These are phyloP conservation scores for Arion vulgaris DNA, from an alignment of 1,140 invertebrate species.

Conservation along the genomic window DNA sequence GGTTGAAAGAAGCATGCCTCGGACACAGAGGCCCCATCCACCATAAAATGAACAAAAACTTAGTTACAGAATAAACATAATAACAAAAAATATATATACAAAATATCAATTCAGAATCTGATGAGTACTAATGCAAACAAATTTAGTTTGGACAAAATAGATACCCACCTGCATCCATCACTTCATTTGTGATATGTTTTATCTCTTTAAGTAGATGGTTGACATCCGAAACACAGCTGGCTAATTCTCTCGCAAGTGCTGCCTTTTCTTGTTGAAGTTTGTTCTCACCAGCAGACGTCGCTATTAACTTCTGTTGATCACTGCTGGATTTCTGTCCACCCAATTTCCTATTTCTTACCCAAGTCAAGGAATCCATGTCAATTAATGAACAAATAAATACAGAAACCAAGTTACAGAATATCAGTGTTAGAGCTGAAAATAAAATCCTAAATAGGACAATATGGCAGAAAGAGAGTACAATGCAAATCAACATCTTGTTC, in stretches of 20 bases:
- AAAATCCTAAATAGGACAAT: neutral
- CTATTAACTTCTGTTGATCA: neutral
- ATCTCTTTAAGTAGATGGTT: neutral
- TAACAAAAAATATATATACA: no score
- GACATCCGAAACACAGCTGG: neutral
- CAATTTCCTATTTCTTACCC: neutral
- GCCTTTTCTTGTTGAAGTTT: neutral
- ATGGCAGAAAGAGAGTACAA: no score
- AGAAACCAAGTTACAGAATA: neutral
- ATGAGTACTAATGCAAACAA: no score
- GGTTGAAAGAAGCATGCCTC: no score
- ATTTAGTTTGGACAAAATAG: no score
- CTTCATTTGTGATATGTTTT: neutral
- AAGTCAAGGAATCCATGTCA: neutral
- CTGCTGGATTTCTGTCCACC: neutral
- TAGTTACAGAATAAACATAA: no score
- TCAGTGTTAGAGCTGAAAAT: neutral
- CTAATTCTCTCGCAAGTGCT: neutral
- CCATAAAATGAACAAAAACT: no score
- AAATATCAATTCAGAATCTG: no score
- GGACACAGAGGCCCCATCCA: no score
- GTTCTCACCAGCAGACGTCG: neutral
- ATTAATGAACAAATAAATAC: neutral
- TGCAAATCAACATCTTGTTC: no score
- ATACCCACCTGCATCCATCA: conserved; percentile 2